phyloP scores from a whole-genome alignment of 2,113 vertebrate genomes.

The Azemiops feae region DNA sequence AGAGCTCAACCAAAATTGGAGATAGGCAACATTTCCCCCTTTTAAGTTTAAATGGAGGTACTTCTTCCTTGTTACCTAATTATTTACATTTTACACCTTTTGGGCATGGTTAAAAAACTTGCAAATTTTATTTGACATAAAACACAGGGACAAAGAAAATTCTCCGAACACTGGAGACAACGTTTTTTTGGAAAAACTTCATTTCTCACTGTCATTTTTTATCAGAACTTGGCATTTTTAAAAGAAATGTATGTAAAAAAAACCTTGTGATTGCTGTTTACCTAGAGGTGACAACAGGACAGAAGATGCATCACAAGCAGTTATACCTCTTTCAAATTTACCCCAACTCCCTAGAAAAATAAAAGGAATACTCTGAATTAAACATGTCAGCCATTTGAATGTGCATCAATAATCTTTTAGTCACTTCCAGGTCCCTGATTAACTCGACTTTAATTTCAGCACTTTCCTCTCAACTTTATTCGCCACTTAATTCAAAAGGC shows the following conservation, averaged over 20 bases:
- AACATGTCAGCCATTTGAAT: neutral
- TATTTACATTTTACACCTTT: neutral
- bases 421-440: neutral
- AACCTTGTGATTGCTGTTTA: neutral
- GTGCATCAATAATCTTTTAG: neutral
- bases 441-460: neutral
- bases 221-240: neutral
- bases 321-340: neutral
- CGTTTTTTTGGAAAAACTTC: neutral
- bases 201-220: neutral
- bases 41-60: neutral
- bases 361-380: neutral
- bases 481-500: neutral
- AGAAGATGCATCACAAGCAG: neutral
- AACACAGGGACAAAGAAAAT: neutral
- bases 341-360: neutral
- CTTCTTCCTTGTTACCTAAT: neutral
- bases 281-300: neutral
- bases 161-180: neutral
- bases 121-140: neutral
- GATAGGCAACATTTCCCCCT: neutral
- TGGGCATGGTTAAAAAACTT: neutral
- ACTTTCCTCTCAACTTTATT: neutral
- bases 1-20: neutral
- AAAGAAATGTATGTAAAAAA: neutral